Base-by-base conservation (phyloP, 2,888 invertebrate genomes). In the Epirrhoe alternata region DNA sequence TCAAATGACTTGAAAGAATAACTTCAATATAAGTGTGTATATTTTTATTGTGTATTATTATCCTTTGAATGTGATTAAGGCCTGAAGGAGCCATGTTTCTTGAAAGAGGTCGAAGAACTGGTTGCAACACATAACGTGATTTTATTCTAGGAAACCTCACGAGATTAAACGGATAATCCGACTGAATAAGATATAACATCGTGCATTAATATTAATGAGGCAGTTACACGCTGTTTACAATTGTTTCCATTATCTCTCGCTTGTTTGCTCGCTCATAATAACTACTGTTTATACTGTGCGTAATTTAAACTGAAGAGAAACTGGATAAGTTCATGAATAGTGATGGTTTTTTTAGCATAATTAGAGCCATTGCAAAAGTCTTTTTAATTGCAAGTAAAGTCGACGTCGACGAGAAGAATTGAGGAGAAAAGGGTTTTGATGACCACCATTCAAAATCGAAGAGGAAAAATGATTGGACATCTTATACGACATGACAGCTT, bases 131-230 rank as follows among this genome's bases (percentile, higher is more conserved):
- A 12, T 42, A 12, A 12, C 33, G 38, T 42, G 38, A 42, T 16
- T 47, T 47, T 16, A 47, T 47, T 16, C 47, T 14, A 47, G 14
- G 16, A 47, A 47, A 47, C 47, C 16, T 16, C 47, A 16, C 47
- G 47, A 16, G 42, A 60, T 42, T 50, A 16, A 42, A 14, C 16
- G 47, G 47, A 47, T 47, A 47, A 47, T 16, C 47, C 14, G 47
- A 16, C 45, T 56, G 54, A 54, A 61, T 54, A 61, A 61, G 35
- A 49, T 49, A 47, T 24, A 53, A 49, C 30, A 54, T 24, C 31
- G 38, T 47, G 16, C 47, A 47, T 81, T 77, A 79, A 78, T 79
- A 80, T 80, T 79, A 77, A 81, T 78, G 77, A 76, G 74, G 59
- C 69, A 66, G 77, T 76, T 76, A 77, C 71, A 68, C 47, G 47